Evolutionary conservation across 2,113 vertebrate species (phyloP).

Genomic region (Stomatorhinus ivindoensis): DNA sequence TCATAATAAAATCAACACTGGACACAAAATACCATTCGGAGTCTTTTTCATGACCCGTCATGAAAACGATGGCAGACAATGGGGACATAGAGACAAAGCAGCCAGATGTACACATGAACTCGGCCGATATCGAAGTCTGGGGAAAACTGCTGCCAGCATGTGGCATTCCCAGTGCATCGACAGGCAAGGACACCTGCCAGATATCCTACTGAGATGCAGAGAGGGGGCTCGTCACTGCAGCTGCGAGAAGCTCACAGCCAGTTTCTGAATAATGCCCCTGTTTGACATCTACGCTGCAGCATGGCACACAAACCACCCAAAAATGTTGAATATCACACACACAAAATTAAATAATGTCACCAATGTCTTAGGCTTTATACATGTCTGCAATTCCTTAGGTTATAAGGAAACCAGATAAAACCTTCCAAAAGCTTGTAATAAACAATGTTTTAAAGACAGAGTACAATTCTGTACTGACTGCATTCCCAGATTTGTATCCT

Average conservation of each 20-base stretch:
- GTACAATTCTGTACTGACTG: not conserved
- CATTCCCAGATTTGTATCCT: not conserved
- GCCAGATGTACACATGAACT: not conserved
- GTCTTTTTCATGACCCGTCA: not conserved
- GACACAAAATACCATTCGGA: not conserved
- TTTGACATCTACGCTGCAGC: not conserved
- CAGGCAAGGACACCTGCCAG: not conserved
- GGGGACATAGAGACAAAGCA: not conserved
- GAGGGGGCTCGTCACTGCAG: not conserved
- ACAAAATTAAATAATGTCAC: not conserved
- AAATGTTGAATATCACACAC: not conserved
- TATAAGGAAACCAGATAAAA: not conserved
- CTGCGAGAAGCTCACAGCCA: not conserved
- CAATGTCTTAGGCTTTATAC: not conserved
- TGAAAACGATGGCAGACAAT: not conserved
- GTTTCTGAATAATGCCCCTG: not conserved
- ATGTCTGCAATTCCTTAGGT: not conserved
- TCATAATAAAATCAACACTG: not conserved
- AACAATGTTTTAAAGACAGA: not conserved
- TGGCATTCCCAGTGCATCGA: not conserved
- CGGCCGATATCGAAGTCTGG: not conserved
- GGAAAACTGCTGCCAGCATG: not conserved
- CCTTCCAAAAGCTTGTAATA: not conserved
- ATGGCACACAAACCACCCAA: not conserved
- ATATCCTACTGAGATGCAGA: not conserved